phyloP scores from a whole-genome alignment of 1,140 invertebrate genomes.

The Nixonia krombeini region DNA sequence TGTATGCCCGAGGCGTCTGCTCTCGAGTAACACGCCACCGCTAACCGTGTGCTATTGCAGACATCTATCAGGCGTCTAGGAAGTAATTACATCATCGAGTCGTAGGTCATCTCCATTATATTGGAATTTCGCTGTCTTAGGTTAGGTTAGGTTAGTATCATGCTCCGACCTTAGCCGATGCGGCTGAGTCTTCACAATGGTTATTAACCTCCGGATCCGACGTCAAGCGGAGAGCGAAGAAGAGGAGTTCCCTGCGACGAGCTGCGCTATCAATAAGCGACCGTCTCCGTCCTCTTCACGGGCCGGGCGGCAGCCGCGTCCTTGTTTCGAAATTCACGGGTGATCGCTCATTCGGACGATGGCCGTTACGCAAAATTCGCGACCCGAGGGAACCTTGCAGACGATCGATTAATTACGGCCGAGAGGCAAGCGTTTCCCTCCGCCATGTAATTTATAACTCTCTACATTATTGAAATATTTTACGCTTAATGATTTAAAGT shows the following conservation, averaged over 20 bases:
- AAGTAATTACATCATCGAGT: conserved; percentile 67
- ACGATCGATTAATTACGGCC: conserved; percentile 33
- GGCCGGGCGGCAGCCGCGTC: neutral
- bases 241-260: conserved; percentile 30
- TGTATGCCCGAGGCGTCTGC: conserved; percentile 28
- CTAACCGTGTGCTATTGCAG: conserved; percentile 27
- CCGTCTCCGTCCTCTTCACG: conserved; percentile 7
- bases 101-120: conserved; percentile 67
- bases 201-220: conserved; percentile 61
- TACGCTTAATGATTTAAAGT: no score
- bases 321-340: conserved; percentile 33
- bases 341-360: conserved; percentile 29
- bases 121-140: conserved; percentile 61
- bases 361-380: conserved; percentile 2
- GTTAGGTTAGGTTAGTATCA: conserved; percentile 49
- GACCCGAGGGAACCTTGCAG: conserved; percentile 13
- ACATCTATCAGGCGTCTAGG: conserved; percentile 59
- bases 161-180: conserved; percentile 49
- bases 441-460: conserved; percentile 11
- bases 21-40: conserved; percentile 31
- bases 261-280: conserved; percentile 55
- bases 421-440: conserved; percentile 13
- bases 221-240: conserved; percentile 37
- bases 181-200: conserved; percentile 52
- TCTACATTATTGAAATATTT: no score